Base-by-base conservation (phyloP, 2,113 vertebrate species). In the Nerophis ophidion region DNA sequence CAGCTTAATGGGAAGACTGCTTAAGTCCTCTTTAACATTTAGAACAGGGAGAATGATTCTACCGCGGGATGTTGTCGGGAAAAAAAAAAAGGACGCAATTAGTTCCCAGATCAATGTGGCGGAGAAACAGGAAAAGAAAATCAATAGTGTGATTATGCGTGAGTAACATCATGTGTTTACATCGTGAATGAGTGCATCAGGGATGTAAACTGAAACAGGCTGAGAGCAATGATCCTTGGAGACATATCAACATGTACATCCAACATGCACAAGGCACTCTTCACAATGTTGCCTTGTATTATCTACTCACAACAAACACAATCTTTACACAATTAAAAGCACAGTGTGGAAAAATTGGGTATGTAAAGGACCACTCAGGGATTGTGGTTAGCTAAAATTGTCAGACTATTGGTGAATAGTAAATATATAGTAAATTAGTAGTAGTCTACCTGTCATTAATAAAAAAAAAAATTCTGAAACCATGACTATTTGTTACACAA, bases 131-230 rank as follows among this genome's bases (percentile, higher is more conserved):
- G 58, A 26, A 56, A 47, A 13, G 51, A 57, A 65, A 73, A 86
- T 88, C 83, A 55, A 88, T 88, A 67, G 14, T 35, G 79, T 81
- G 75, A 85, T 84, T 86, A 87, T 84, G 83, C 77, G 70, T 57
- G 68, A 77, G 76, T 44, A 69, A 76, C 66, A 51, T 83, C 78
- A 81, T 80, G 52, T 6, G 75, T 76, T 84, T 77, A 67, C 78
- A 72, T 8, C 63, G 68, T 68, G 84, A 86, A 84, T 82, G 84
- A 80, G 26, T 69, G 64, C 69, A 33, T 85, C 80, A 64, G 72
- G 84, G 78, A 68, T 63, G 74, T 63, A 66, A 71, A 63, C 75
- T 51, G 68, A 58, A 70, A 59, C 63, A 70, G 65, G 62, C 58
- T 33, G 56, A 63, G 68, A 70, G 63, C 57, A 51, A 51, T 51